Evolutionary conservation across 2,888 invertebrate genomes (phyloP).

Genomic region (Pachymerium ferrugineum): DNA sequence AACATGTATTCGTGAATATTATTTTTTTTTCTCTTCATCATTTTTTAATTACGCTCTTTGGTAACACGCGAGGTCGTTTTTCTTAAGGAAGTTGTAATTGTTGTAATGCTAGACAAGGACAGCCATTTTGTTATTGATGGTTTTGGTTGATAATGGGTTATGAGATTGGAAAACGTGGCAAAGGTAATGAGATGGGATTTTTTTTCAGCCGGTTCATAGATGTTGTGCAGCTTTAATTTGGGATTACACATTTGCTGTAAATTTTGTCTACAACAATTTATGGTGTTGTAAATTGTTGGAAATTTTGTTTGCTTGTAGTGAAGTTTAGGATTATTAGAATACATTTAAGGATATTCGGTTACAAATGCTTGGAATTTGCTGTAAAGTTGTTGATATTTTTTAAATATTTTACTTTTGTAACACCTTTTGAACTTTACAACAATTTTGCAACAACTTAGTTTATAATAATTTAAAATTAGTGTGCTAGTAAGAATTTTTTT

Average conservation of each 20-base stretch:
- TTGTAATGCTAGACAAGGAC: background rate
- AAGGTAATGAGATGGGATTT: background rate
- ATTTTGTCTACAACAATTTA: background rate
- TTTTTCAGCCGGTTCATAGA: background rate
- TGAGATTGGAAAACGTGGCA: background rate
- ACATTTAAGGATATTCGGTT: too few relatives aligned
- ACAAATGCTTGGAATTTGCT: background rate
- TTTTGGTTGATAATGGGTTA: background rate
- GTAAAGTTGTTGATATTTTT: too few relatives aligned
- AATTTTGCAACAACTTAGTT: background rate
- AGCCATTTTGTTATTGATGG: background rate
- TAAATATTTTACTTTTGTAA: background rate
- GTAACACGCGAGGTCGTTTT: background rate
- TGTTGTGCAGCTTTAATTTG: background rate
- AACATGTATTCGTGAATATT: background rate
- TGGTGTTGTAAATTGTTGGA: too few relatives aligned
- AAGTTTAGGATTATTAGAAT: too few relatives aligned
- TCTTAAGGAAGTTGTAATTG: background rate
- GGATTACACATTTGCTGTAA: background rate
- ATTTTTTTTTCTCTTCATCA: background rate
- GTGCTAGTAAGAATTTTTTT: too few relatives aligned
- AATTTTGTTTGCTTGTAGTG: too few relatives aligned
- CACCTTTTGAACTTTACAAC: background rate
- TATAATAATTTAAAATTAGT: too few relatives aligned
- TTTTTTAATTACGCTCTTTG: background rate